phyloP scores from a whole-genome alignment of 2,797 vertebrate species.

The Pelobates cultripes region DNA sequence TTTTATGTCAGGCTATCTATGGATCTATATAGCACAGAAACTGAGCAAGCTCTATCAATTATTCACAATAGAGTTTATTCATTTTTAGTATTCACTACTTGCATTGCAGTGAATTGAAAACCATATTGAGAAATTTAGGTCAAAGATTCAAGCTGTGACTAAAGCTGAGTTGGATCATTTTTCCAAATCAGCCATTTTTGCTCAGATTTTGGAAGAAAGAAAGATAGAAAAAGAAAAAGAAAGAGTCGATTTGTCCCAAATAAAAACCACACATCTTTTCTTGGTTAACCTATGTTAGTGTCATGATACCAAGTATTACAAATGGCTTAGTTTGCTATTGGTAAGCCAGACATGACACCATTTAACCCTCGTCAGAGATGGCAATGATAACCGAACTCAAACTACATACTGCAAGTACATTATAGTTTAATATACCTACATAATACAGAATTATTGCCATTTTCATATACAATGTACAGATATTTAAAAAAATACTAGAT shows the following conservation, averaged over 20 bases:
- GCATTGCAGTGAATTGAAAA: no score
- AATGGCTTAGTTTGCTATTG: neutral
- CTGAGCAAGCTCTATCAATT: no score
- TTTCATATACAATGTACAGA: slow-evolving; percentile 24
- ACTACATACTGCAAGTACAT: slow-evolving; percentile 14
- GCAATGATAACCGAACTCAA: neutral
- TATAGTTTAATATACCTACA: slow-evolving; percentile 7
- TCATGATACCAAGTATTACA: neutral
- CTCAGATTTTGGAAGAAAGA: neutral
- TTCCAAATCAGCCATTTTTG: no score
- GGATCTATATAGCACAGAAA: no score
- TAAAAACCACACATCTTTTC: no score
- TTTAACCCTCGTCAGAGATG: neutral
- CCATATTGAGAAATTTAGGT: no score
- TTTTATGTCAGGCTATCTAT: no score
- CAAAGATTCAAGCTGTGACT: no score
- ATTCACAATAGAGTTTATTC: no score
- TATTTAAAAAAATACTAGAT: slow-evolving; percentile 14
- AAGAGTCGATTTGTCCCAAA: neutral
- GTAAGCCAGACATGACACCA: neutral
- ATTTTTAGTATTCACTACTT: no score
- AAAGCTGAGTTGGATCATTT: no score
- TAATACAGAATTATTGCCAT: slow-evolving; percentile 25
- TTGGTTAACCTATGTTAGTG: neutral
- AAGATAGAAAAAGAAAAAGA: neutral